Base-by-base conservation (phyloP, 2,113 vertebrate genomes). In the Onychostruthus taczanowskii region DNA sequence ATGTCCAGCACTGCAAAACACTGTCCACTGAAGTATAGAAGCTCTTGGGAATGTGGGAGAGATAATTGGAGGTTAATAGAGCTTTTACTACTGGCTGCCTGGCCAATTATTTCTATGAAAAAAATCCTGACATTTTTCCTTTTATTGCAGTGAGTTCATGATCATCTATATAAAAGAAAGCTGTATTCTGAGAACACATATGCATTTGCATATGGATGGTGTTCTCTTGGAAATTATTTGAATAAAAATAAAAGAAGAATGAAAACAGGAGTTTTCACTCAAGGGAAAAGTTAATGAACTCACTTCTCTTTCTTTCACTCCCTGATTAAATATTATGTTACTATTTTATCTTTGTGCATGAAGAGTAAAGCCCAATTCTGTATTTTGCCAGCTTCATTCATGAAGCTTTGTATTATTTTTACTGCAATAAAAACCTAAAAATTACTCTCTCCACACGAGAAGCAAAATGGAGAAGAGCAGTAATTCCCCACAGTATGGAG, bases 171-270 rank as follows among this genome's bases (percentile, higher is more conserved):
- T 90, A 90, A 95, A 93, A 95, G 92, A 88, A 88, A 95, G 92
- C 92, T 96, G 85, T 76, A 83, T 93, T 95, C 94, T 91, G 90
- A 96, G 94, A 92, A 84, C 83, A 68, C 52, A 93, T 39, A 74
- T 3, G 4, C 73, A 94, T 96, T 96, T 97, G 94, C 94, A 96
- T 96, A 96, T 21, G 94, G 92, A 92, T 92, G 76, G 89, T 75
- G 92, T 90, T 95, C 93, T 92, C 83, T 96, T 72, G 73, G 58
- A 96, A 95, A 96, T 87, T 93, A 96, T 96, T 96, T 96, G 95
- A 96, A 97, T 96, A 96, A 97, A 96, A 96, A 94, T 93, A 95
- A 97, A 96, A 96, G 95, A 96, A 96, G 89, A 96, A 90, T 93
- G 86, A 90, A 97, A 96, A 96, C 93, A 96, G 92, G 92, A 96